phyloP scores from a whole-genome alignment of 2,888 invertebrate species.

The Geophilus truncorum region DNA sequence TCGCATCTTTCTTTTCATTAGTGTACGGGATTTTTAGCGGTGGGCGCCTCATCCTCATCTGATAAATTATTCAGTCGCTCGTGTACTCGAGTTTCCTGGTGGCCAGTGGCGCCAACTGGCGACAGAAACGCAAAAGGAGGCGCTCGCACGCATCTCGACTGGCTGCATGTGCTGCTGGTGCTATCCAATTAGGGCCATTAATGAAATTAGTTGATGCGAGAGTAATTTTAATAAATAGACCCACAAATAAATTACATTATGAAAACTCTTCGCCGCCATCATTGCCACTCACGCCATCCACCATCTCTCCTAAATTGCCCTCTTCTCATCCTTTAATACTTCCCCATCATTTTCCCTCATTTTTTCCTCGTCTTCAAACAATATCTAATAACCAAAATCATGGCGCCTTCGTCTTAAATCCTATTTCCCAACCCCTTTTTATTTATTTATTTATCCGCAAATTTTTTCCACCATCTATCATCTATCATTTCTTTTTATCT shows the following conservation, averaged over 20 bases:
- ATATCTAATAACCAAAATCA: not conserved
- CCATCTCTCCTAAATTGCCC: not conserved
- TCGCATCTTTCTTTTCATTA: not conserved
- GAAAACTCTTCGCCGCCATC: not conserved
- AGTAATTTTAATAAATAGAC: conserved; percentile 25
- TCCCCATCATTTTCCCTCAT: too few species aligned
- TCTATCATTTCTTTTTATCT: too few species aligned
- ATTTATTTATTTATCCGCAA: not conserved
- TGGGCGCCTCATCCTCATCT: not conserved
- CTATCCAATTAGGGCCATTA: conserved; percentile 30
- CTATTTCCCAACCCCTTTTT: not conserved
- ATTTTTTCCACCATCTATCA: too few species aligned
- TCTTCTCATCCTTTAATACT: not conserved
- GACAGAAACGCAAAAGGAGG: not conserved
- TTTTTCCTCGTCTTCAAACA: conserved; percentile 32
- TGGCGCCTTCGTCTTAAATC: not conserved
- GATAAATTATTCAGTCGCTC: not conserved
- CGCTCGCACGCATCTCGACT: not conserved
- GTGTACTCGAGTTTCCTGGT: not conserved
- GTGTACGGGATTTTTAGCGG: not conserved
- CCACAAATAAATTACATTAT: not conserved
- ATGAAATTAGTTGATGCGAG: conserved; percentile 33
- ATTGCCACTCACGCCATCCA: conserved; percentile 8
- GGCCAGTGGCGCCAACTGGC: not conserved
- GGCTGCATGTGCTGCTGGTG: not conserved